These are phyloP conservation scores for Scalopus aquaticus DNA, from an alignment of 2,113 vertebrate species.

Conservation along the genomic window DNA sequence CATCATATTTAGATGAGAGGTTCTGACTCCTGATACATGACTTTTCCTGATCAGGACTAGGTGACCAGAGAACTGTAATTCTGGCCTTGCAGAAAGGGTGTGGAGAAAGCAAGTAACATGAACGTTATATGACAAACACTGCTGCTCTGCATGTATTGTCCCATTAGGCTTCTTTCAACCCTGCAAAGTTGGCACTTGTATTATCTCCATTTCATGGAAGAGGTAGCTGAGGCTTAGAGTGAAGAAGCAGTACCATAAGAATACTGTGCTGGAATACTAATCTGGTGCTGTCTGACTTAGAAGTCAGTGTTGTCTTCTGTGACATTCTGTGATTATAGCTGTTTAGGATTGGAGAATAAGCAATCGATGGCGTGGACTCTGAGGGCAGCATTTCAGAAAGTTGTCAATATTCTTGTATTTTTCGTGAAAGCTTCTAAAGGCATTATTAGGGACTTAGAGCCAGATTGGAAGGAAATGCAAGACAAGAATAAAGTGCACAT, in stretches of 20 bases:
- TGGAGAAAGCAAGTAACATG: not conserved
- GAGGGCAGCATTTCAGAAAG: constrained; percentile 45
- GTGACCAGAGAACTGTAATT: too few species aligned
- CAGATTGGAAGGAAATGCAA: constrained; percentile 38
- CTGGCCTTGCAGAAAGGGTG: not conserved
- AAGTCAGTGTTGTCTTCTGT: not conserved
- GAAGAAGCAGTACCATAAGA: not conserved
- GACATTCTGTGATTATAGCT: constrained; percentile 41
- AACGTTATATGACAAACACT: not conserved
- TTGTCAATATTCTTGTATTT: constrained; percentile 44
- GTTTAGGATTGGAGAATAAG: not conserved
- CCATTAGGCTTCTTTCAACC: not conserved
- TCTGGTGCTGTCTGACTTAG: not conserved
- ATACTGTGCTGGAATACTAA: not conserved
- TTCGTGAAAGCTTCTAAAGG: constrained; percentile 43
- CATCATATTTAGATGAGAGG: not conserved
- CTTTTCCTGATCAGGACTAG: not conserved
- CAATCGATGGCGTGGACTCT: not conserved
- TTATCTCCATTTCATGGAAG: not conserved
- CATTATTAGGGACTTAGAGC: constrained; percentile 34
- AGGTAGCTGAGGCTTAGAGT: not conserved
- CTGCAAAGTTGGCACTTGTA: not conserved
- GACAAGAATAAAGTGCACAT: not conserved
- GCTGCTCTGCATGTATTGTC: rapidly evolving
- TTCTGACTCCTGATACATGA: not conserved